These are phyloP conservation scores for Galendromus occidentalis DNA, from an alignment of 1,140 invertebrate genomes.

Conservation along the genomic window DNA sequence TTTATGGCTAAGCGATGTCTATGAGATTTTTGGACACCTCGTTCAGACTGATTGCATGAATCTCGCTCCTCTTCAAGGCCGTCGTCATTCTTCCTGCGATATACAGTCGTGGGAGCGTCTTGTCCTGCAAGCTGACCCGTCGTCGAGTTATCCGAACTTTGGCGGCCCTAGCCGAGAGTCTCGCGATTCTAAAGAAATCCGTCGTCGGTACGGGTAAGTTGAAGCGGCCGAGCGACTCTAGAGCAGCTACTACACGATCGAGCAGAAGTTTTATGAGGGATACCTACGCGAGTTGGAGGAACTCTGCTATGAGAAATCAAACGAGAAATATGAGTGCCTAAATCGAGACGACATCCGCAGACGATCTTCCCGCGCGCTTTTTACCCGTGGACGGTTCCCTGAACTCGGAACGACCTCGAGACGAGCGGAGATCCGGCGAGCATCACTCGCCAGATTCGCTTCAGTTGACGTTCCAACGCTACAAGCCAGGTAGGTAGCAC, in stretches of 20 bases:
- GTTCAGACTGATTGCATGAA: too few species aligned
- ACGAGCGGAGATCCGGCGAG: slow-evolving; percentile 6
- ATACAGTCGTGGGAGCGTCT: slow-evolving; percentile 6
- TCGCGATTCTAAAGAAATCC: neutral
- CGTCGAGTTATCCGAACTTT: neutral
- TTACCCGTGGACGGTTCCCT: neutral
- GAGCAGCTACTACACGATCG: neutral
- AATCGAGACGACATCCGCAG: neutral
- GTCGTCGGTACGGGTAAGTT: neutral
- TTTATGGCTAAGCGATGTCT: too few species aligned
- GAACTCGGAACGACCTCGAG: neutral
- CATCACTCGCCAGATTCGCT: slow-evolving; percentile 9
- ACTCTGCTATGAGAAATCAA: too few species aligned
- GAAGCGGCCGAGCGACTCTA: neutral
- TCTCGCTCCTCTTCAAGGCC: neutral
- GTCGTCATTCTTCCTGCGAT: neutral
- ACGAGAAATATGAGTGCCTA: too few species aligned
- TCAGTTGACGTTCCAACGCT: neutral
- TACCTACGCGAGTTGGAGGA: too few species aligned
- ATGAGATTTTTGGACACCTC: too few species aligned
- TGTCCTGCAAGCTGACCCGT: neutral
- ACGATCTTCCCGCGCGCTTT: neutral
- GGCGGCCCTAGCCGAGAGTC: neutral
- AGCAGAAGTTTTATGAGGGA: too few species aligned
- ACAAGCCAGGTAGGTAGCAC: neutral